A percentile compares a stretch with the other conserved stretches of the same genome.
Evolutionary conservation across 1,140 invertebrate species (phyloP).

Genomic region (Drosophila pruinosa): DNA sequence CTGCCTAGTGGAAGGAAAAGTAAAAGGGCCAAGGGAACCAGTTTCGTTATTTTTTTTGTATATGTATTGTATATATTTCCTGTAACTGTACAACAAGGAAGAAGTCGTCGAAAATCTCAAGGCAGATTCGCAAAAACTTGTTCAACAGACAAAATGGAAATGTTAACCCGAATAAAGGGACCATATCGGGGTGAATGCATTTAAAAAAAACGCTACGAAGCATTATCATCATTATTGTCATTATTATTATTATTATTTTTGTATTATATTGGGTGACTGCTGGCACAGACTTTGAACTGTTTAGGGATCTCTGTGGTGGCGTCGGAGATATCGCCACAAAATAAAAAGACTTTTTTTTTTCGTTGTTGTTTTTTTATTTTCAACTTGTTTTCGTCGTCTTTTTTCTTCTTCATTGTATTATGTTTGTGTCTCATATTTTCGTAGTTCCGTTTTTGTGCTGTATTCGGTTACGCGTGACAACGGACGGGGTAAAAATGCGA

Average conservation of each 20-base stretch:
- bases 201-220: background rate
- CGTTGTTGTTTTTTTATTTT: too few relatives aligned
- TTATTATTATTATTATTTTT: constrained; percentile 7
- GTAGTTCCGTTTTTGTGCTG: constrained; percentile 12
- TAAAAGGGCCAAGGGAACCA: background rate
- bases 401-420: constrained; percentile 1
- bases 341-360: background rate
- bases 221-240: constrained; percentile 1
- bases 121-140: constrained; percentile 18
- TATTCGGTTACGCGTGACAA: constrained; percentile 19
- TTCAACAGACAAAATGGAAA: background rate
- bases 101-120: constrained; percentile 18
- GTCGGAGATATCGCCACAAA: background rate
- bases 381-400: background rate
- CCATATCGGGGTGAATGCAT: background rate
- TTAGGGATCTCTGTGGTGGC: background rate
- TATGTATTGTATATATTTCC: background rate
- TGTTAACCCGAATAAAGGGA: background rate
- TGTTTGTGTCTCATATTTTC: too few relatives aligned
- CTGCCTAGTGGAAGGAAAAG: background rate
- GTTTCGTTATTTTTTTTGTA: background rate
- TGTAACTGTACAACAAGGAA: constrained; percentile 46
- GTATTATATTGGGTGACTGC: background rate
- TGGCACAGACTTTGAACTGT: background rate
- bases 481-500: constrained; percentile 41